phyloP scores from a whole-genome alignment of 2,113 vertebrate species.

The Dipodomys stephensi region DNA sequence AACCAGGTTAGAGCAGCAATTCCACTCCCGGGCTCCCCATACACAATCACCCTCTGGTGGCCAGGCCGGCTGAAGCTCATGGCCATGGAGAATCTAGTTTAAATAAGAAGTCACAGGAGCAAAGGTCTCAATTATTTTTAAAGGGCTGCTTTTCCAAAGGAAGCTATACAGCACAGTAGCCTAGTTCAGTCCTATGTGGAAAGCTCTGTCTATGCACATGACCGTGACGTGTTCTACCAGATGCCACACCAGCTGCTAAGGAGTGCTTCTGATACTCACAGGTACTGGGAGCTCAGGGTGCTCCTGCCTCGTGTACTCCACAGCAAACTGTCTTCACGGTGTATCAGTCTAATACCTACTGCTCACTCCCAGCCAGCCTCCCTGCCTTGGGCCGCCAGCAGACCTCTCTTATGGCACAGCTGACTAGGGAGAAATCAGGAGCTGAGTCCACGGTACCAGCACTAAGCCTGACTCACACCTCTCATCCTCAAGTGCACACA shows the following conservation, averaged over 20 bases:
- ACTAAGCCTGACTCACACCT: not conserved
- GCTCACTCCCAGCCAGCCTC: not conserved
- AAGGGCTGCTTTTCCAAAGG: not conserved
- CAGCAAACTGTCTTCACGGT: not conserved
- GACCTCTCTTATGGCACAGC: not conserved
- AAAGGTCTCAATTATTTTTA: not conserved
- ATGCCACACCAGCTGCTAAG: not conserved
- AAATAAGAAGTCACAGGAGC: not conserved
- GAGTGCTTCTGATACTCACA: too few species aligned
- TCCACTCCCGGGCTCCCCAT: not conserved
- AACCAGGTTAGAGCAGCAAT: not conserved
- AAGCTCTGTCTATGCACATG: conserved; percentile 17
- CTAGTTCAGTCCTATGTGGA: not conserved
- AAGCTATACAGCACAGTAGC: conserved; percentile 20
- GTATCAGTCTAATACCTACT: not conserved
- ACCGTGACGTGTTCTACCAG: conserved; percentile 41
- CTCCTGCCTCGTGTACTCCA: not conserved
- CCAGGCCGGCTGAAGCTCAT: too few species aligned
- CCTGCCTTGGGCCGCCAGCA: not conserved
- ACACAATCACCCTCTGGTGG: not conserved
- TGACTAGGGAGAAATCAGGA: not conserved
- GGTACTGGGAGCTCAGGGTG: not conserved
- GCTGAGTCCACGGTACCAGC: not conserved
- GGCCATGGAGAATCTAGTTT: not conserved
- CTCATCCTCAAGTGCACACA: too few species aligned